Base-by-base conservation (phyloP, 2,113 vertebrate species). In the Geothlypis trichas region DNA sequence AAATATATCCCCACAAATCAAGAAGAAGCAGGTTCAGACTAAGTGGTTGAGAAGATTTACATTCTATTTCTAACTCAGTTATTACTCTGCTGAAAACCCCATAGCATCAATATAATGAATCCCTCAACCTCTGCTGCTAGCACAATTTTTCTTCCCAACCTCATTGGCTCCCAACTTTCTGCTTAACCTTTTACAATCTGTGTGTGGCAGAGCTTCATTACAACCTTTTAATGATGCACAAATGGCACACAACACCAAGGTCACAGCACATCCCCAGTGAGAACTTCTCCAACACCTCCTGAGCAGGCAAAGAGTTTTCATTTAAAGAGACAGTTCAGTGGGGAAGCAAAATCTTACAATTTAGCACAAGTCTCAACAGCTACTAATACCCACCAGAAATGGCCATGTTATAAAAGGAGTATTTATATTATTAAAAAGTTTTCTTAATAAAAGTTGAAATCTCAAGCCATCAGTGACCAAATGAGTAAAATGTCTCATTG, bases 101-200 rank as follows among this genome's bases (percentile, higher is more conserved):
- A 98, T 94, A 98, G 97, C 98, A 98, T 98, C 97, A 96, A 97
- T 98, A 97, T 98, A 98, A 98, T 98, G 98, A 98, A 98, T 98
- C 97, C 98, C 96, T 98, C 97, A 98, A 97, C 98, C 98, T 98
- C 96, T 98, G 95, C 96, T 97, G 96, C 94, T 95, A 97, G 97
- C 88, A 97, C 97, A 96, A 98, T 98, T 98, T 98, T 98, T 98
- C 97, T 98, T 98, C 95, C 97, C 97, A 98, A 98, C 89, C 95
- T 98, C 97, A 98, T 97, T 98, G 98, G 97, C 96, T 98, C 97
- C 93, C 96, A 98, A 97, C 97, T 98, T 98, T 98, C 97, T 98
- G 97, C 97, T 98, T 98, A 98, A 98, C 98, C 98, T 98, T 98
- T 98, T 96, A 97, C 97, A 98, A 98, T 98, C 97, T 97, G 96